Base-by-base conservation (phyloP, 2,113 vertebrate species). In the Xyliphius kryptos region DNA sequence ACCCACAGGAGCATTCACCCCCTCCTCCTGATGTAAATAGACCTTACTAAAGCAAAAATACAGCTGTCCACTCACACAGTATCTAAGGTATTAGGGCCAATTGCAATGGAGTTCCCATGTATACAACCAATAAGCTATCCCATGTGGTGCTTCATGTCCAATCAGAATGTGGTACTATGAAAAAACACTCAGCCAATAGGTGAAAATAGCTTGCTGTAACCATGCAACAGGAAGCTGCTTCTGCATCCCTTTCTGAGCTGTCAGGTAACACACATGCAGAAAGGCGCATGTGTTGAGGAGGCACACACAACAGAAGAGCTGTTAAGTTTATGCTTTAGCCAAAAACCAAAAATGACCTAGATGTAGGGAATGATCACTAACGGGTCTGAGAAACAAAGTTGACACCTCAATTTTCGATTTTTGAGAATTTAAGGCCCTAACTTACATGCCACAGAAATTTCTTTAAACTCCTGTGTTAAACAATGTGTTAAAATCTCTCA, bases 171-270 rank as follows among this genome's bases (percentile, higher is more conserved):
- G 7, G 68, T 73, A 57, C 52, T 50, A 72, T 53, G 10, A 68
- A 60, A 16, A 74, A 61, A 16, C n/a, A n/a, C n/a, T 20, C 32
- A 78, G 78, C 87, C 76, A 87, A 82, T 83, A 55, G 73, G n/a
- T 1, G 58, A 16, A 69, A 50, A 48, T 65, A 19, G 10, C 67
- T 41, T 80, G 19, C 78, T 89, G 87, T 88, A 86, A 87, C 87
- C 81, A 87, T 85, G 87, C 85, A 80, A 85, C 83, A 76, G 76
- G 68, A 53, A 84, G 81, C 71, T 77, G 75, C 68, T 69, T 69
- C 63, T 50, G 47, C 56, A 68, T 21, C 72, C 63, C 36, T 71
- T 61, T 67, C 72, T 43, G 74, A 40, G 37, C 52, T 19, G 14
- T 51, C 38, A 26, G 58, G 59, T 63, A 59, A 61, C 32, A 10